Evolutionary conservation across 2,888 invertebrate genomes (phyloP), one percentile per base, ranked within the genome.

Genomic region (Nemotelus nigrinus): DNA sequence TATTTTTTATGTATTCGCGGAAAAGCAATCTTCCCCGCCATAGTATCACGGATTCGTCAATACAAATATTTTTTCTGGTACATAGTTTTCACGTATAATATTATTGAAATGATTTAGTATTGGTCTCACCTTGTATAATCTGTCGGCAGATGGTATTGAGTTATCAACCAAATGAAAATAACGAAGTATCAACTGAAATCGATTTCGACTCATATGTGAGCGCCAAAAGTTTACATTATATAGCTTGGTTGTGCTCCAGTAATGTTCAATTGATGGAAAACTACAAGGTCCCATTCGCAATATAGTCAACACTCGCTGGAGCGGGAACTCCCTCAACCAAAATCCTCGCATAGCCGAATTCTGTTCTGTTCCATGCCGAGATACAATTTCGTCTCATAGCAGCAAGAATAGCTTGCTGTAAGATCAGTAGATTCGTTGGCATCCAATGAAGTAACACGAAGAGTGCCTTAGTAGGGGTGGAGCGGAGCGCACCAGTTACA

Each of bases 71-170:
- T 50, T 50, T 5, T 50, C 50, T 5, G 50, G 50, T 50, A 50
- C 50, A 50, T 50, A 50, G 50, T 50, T 50, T 50, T 50, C 50
- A 50, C 50, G n/a, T 8, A 50, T 50, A 50, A 50, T 8, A 50
- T 50, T 50, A 50, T 50, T 50, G 50, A 50, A 50, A 50, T 50
- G 50, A 50, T 50, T 50, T 50, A 8, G 50, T 50, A 6, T 6
- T 50, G 50, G 50, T 50, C 6, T 50, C 5, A 50, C 58, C 6
- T 58, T 58, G 58, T 58, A 63, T 63, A 63, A 43, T 63, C 4
- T 63, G 63, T 63, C 63, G 63, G 63, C 63, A 63, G 43, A 63
- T 41, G 43, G 63, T 63, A 41, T 63, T 63, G 63, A 63, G 41
- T 41, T 63, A 63, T 63, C 63, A 63, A 63, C 39, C 63, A 43